Percentiles rank a stretch among this genome's conserved stretches.
phyloP scores from a whole-genome alignment of 92 coral and sea anemone species.

The Porites cylindrica region DNA sequence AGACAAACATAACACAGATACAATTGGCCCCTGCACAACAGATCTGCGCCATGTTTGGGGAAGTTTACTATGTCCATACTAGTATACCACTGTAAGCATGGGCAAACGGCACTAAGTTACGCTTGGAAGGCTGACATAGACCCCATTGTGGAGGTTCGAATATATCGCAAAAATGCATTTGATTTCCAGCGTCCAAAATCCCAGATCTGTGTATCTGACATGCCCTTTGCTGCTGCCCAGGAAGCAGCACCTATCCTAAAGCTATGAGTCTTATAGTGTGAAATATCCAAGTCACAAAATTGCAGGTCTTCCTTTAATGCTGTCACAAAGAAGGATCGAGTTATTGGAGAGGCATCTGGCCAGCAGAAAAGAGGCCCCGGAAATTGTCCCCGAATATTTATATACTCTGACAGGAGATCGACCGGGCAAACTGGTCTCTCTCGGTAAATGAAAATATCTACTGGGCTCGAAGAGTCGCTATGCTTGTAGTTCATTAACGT shows the following conservation, averaged over 20 bases:
- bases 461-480: slow-evolving; percentile 19
- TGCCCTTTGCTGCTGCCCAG: slow-evolving; percentile 34
- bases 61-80: too few relatives aligned
- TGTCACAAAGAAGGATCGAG: background rate
- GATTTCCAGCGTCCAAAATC: too few relatives aligned
- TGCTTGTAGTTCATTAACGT: slow-evolving; percentile 23
- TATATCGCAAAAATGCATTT: too few relatives aligned
- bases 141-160: too few relatives aligned
- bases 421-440: slow-evolving; percentile 33
- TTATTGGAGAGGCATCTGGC: too few relatives aligned
- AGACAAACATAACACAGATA: background rate
- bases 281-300: slow-evolving; percentile 13
- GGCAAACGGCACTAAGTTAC: background rate
- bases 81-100: too few relatives aligned
- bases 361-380: too few relatives aligned
- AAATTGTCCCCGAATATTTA: too few relatives aligned
- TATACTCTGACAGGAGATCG: background rate
- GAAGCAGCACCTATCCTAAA: slow-evolving; percentile 1
- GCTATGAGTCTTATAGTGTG: slow-evolving; percentile 12
- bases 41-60: too few relatives aligned
- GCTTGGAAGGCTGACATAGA: too few relatives aligned
- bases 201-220: slow-evolving; percentile 39
- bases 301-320: background rate
- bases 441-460: slow-evolving; percentile 7
- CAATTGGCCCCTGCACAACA: too few relatives aligned